A percentile compares a stretch with the other conserved stretches of the same genome.
These are phyloP conservation scores for Hypselothyrea guttata DNA, from an alignment of 2,888 invertebrate genomes.

Conservation along the genomic window DNA sequence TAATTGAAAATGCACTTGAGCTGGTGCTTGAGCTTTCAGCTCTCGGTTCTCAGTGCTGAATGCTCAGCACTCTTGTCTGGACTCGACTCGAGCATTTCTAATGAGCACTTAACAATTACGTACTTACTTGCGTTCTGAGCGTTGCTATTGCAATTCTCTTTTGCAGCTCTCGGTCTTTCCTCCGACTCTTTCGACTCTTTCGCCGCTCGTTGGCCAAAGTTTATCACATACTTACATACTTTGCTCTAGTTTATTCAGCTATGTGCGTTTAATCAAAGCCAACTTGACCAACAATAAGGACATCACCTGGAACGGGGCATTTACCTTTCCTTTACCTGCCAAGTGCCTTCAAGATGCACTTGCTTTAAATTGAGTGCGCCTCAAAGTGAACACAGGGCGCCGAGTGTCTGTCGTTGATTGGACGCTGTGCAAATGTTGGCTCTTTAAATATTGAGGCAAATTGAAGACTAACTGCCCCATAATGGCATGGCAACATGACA, in stretches of 20 bases:
- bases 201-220: constrained; percentile 27
- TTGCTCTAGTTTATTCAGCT: constrained; percentile 42
- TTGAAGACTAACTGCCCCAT: constrained; percentile 19
- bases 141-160: constrained; percentile 23
- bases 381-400: constrained; percentile 6
- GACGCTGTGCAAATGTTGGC: constrained; percentile 36
- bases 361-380: constrained; percentile 46
- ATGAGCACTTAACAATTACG: constrained; percentile 76
- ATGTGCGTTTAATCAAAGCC: constrained; percentile 66
- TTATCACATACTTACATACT: constrained; percentile 57
- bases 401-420: constrained; percentile 42
- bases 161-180: neutral
- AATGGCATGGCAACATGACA: constrained; percentile 41
- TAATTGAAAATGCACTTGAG: constrained; percentile 73
- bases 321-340: constrained; percentile 30
- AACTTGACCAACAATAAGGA: constrained; percentile 59
- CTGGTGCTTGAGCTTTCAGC: constrained; percentile 12
- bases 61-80: constrained; percentile 13
- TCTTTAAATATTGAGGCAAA: constrained; percentile 48
- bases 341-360: constrained; percentile 58
- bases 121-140: constrained; percentile 35
- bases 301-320: constrained; percentile 28
- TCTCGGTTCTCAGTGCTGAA: neutral
- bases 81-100: constrained; percentile 61
- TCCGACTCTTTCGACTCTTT: neutral